Percentiles rank a stretch among this genome's conserved stretches.
These are phyloP conservation scores for Ephestia elutella DNA, from an alignment of 1,140 invertebrate species.

Conservation along the genomic window DNA sequence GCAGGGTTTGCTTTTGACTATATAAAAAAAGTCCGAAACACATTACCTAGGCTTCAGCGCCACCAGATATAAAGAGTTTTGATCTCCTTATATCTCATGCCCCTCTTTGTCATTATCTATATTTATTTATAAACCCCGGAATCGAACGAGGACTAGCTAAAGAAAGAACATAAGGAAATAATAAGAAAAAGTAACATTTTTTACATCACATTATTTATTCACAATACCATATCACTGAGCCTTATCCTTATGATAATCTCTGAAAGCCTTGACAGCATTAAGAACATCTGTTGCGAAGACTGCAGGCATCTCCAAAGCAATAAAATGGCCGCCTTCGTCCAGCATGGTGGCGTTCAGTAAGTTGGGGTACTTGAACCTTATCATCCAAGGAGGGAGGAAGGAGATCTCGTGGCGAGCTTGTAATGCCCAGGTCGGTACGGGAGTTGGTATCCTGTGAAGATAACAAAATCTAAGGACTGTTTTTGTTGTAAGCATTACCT, in stretches of 20 bases:
- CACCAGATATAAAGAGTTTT: no score
- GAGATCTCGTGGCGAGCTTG: conserved; percentile 75
- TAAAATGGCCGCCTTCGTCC: conserved; percentile 83
- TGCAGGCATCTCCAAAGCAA: conserved; percentile 82
- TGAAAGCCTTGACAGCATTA: conserved; percentile 35
- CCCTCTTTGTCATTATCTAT: no score
- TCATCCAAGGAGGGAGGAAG: conserved; percentile 65
- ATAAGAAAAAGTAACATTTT: no score
- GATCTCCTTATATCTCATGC: no score
- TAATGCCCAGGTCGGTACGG: conserved; percentile 75
- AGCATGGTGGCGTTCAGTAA: conserved; percentile 73
- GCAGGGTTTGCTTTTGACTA: no score
- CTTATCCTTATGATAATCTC: conserved; percentile 34
- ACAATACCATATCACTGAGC: conserved; percentile 25
- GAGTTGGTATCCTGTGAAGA: conserved; percentile 63
- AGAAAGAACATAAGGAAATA: no score
- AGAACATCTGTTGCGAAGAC: conserved; percentile 76
- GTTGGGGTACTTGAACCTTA: conserved; percentile 72
- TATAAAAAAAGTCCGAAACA: no score
- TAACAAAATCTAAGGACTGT: no score
- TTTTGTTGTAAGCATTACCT: no score
- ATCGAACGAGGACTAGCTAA: no score
- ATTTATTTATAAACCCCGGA: no score
- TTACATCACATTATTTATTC: background rate
- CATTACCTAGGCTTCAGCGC: no score